Conservation (phyloP, 2,888 invertebrate genomes). For the Phlogophora meticulosa region DNA sequence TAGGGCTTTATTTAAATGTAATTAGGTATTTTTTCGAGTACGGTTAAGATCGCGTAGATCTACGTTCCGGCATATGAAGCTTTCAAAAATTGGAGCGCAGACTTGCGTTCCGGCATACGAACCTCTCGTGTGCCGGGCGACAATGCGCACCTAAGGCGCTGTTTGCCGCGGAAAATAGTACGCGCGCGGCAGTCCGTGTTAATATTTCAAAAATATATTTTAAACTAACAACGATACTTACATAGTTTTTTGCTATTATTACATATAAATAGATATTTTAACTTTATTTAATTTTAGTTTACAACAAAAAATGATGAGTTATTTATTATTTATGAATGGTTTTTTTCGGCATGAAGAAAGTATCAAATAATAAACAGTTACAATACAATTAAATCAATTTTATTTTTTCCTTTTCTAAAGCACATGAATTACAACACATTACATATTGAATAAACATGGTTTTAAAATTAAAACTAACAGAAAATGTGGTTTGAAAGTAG, state of each 20-base stretch:
- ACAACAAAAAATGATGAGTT: neutral
- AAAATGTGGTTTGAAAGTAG: constrained; percentile 14
- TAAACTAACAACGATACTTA: constrained; percentile 1
- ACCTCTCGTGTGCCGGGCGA: no score
- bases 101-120: no score
- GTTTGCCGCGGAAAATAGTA: neutral
- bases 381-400: constrained; percentile 4
- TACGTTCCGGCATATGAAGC: no score
- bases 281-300: neutral
- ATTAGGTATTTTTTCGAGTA: no score
- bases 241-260: neutral
- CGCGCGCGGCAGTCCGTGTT: neutral
- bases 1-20: no score
- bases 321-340: neutral
- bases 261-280: neutral
- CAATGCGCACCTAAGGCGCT: no score
- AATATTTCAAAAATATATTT: constrained; percentile 8
- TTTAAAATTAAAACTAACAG: neutral
- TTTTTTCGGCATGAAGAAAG: constrained; percentile 7
- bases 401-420: neutral
- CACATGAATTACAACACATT: neutral
- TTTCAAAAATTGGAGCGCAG: no score
- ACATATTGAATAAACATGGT: constrained; percentile 13
- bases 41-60: no score
- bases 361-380: constrained; percentile 12